A percentile compares a stretch with the other conserved stretches of the same genome.
phyloP scores from a whole-genome alignment of 2,888 invertebrate genomes.

The Orthosia cruda region DNA sequence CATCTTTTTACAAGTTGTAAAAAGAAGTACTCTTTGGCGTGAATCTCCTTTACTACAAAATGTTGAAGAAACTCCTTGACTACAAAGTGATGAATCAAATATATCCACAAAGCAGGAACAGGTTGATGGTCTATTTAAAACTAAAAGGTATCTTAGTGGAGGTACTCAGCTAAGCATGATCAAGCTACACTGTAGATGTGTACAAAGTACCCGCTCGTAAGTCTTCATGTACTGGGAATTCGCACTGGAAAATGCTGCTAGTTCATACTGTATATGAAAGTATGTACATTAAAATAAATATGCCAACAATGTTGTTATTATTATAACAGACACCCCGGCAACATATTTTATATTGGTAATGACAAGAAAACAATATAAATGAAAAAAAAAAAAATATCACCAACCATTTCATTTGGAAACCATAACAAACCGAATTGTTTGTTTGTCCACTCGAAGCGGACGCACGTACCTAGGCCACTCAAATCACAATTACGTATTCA shows the following conservation, averaged over 20 bases:
- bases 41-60: no score
- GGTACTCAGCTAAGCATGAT: neutral
- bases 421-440: constrained; percentile 30
- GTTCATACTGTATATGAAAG: neutral
- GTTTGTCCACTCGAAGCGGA: constrained; percentile 30
- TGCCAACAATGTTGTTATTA: neutral
- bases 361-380: neutral
- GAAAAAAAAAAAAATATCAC: neutral
- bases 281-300: neutral
- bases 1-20: no score
- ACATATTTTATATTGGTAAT: neutral
- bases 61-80: no score
- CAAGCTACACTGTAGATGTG: constrained; percentile 19
- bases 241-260: neutral
- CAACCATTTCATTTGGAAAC: constrained; percentile 27
- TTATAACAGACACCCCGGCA: no score
- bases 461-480: constrained; percentile 38
- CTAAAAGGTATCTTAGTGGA: constrained; percentile 5
- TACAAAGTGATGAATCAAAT: no score
- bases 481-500: constrained; percentile 61
- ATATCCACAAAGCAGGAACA: no score
- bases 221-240: neutral
- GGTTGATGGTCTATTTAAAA: constrained; percentile 15
- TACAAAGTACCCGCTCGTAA: neutral
- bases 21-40: no score